phyloP scores from a whole-genome alignment of 1,140 invertebrate species.

The Cotesia vestalis region DNA sequence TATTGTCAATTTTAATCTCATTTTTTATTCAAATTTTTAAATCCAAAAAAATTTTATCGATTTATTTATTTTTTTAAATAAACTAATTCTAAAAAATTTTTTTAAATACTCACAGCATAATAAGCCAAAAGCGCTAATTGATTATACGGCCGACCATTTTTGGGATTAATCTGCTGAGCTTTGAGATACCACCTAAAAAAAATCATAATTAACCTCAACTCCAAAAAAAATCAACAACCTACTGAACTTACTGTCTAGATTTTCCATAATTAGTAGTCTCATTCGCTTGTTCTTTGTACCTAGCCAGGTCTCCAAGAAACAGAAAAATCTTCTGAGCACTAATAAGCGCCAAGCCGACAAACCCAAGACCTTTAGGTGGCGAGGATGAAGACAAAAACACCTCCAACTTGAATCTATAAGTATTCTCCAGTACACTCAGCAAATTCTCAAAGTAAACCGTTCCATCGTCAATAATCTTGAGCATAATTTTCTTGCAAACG shows the following conservation, averaged over 20 bases:
- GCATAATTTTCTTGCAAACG: slow-evolving; percentile 73
- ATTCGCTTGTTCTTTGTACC: slow-evolving; percentile 87
- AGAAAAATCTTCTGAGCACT: slow-evolving; percentile 88
- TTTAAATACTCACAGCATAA: slow-evolving; percentile 77
- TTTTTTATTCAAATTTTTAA: too few relatives aligned
- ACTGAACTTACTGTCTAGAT: slow-evolving; percentile 74
- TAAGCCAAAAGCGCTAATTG: slow-evolving; percentile 92
- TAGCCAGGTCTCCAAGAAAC: slow-evolving; percentile 88
- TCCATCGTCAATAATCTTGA: slow-evolving; percentile 83
- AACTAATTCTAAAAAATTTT: too few relatives aligned
- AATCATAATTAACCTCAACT: slow-evolving; percentile 6
- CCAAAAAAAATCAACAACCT: slow-evolving; percentile 17
- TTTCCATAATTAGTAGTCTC: slow-evolving; percentile 86
- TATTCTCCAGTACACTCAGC: slow-evolving; percentile 76
- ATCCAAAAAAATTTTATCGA: neutral
- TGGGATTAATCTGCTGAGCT: slow-evolving; percentile 92
- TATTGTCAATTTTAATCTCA: too few relatives aligned
- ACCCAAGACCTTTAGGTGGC: slow-evolving; percentile 72
- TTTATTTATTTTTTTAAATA: too few relatives aligned
- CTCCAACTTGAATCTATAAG: slow-evolving; percentile 78
- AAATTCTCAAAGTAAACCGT: slow-evolving; percentile 81
- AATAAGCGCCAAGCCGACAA: slow-evolving; percentile 79
- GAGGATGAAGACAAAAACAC: slow-evolving; percentile 62
- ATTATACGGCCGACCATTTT: slow-evolving; percentile 94
- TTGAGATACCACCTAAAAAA: slow-evolving; percentile 85